Evolutionary conservation across 1,140 invertebrate species (phyloP), one percentile per base, ranked within the genome.

Genomic region (Heliconius eleuchia): DNA sequence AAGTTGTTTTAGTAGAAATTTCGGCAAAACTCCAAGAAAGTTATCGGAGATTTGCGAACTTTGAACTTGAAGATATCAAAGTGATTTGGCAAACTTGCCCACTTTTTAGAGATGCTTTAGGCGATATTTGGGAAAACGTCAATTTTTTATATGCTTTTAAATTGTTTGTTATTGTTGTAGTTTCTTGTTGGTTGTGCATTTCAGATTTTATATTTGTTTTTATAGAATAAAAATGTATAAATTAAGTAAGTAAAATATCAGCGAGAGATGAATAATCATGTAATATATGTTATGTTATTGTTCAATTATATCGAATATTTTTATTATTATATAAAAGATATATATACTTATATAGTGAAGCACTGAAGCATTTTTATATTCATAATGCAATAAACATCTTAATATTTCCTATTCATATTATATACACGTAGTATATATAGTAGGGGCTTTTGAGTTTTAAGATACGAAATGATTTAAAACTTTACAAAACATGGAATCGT

Each of bases 71-170:
- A 92, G 85, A 89, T 91, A 85, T 86, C 85, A 85, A 90, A 91
- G 88, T 88, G 91, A 91, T 91, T 92, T 92, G 90, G 90, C 87
- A 90, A 90, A 92, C 83, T 91, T 87, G 76, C 77, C 82, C 80
- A 78, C 83, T 91, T 85, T 90, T 90, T 88, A 79, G 80, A 83
- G 81, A 85, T 73, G 27, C 42, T 77, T 77, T 42, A 80, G 34
- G 74, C 19, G 72, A 73, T 52, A 79, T 75, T 75, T 75, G 60
- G 57, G 57, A 9, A 30, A 42, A 19, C 23, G 74, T 66, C 55
- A 66, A 66, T 66, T 66, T 66, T 57, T 66, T 66, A 66, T 66
- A 9, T 16, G 1, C 60, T 27, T 66, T 66, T 66, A 66, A 66
- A 30, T 27, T 66, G 23, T 66, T 66, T 66, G 55, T 60, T 60